Conservation (phyloP, 2,888 invertebrate genomes). For the Aleiodes leptofemur region DNA sequence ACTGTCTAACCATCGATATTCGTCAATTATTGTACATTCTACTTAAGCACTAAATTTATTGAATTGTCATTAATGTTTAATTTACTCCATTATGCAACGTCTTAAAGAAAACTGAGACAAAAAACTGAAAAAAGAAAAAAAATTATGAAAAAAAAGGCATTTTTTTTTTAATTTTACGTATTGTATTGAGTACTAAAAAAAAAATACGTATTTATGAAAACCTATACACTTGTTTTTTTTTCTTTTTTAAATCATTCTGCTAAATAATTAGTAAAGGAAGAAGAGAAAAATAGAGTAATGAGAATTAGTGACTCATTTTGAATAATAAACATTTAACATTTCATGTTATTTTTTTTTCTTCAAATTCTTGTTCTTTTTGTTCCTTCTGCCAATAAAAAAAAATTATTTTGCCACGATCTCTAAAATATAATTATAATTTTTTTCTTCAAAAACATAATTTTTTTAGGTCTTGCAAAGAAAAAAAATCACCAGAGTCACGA, state of each 20-base stretch:
- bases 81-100: constrained; percentile 47
- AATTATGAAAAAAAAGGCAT: constrained; percentile 45
- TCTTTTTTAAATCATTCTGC: constrained; percentile 26
- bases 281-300: constrained; percentile 27
- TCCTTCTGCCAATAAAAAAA: not conserved
- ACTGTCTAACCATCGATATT: constrained; percentile 12
- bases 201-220: constrained; percentile 5
- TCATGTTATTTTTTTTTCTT: not conserved
- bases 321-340: not conserved
- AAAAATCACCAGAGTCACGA: not conserved
- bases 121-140: constrained; percentile 47
- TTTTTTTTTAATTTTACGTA: constrained; percentile 4
- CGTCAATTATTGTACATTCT: constrained; percentile 61
- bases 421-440: not conserved
- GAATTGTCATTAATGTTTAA: constrained; percentile 52
- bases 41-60: constrained; percentile 64
- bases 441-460: not conserved
- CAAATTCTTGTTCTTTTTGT: not conserved
- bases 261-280: constrained; percentile 31
- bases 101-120: constrained; percentile 49
- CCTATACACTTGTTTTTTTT: constrained; percentile 10
- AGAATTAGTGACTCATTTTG: not conserved
- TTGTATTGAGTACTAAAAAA: constrained; percentile 12
- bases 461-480: not conserved
- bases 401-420: not conserved